Conservation (phyloP, 2,888 invertebrate genomes). For the Drepanosiphum platanoidis region DNA sequence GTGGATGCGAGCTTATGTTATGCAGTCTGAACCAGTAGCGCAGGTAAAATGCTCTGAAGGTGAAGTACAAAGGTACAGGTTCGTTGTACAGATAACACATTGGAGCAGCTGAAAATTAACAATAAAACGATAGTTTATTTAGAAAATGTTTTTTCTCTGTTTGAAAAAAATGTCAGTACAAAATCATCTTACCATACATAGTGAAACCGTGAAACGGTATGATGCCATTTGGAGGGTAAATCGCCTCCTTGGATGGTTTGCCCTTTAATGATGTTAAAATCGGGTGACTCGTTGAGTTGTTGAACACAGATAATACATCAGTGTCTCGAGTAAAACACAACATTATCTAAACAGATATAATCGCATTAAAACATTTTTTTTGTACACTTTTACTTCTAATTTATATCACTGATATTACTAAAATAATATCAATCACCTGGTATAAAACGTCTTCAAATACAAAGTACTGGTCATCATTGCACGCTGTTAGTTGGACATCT, state of each 20-base stretch:
- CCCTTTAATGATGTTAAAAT: slow-evolving; percentile 81
- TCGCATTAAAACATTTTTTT: neutral
- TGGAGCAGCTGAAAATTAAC: slow-evolving; percentile 80
- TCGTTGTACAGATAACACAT: slow-evolving; percentile 94
- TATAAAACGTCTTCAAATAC: slow-evolving; percentile 96
- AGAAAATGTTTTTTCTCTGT: neutral
- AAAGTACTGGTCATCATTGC: slow-evolving; percentile 97
- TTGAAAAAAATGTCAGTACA: neutral
- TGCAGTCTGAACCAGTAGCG: slow-evolving; percentile 93
- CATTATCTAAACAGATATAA: slow-evolving; percentile 72
- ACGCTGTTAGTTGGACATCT: slow-evolving; percentile 94
- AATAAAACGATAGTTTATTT: slow-evolving; percentile 41
- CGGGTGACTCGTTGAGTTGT: slow-evolving; percentile 71
- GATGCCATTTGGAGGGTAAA: slow-evolving; percentile 92
- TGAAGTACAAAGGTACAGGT: slow-evolving; percentile 85
- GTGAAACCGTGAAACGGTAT: slow-evolving; percentile 97
- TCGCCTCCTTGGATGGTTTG: slow-evolving; percentile 76
- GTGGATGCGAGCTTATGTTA: slow-evolving; percentile 90
- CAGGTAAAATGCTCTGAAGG: slow-evolving; percentile 90
- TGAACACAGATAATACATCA: slow-evolving; percentile 79
- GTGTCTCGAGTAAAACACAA: slow-evolving; percentile 91
- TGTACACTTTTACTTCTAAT: neutral
- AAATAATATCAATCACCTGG: slow-evolving; percentile 73
- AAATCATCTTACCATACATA: slow-evolving; percentile 83
- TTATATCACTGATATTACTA: neutral